Evolutionary conservation across 2,113 vertebrate genomes (phyloP).

Genomic region (Oxyruncus cristatus): DNA sequence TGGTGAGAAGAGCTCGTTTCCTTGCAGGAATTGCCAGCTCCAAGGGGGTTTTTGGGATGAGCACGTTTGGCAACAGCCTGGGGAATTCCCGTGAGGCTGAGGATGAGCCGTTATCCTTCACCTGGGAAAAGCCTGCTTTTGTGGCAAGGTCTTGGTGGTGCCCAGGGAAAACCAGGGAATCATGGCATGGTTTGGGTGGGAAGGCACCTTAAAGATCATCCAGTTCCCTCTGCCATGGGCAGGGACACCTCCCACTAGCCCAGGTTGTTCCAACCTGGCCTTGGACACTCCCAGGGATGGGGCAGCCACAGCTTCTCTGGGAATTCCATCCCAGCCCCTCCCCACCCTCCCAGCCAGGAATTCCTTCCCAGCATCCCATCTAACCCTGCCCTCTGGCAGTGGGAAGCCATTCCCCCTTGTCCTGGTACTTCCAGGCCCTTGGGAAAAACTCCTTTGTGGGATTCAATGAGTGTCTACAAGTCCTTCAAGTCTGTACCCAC

Average conservation of each 20-base stretch:
- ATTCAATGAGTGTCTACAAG: neutral
- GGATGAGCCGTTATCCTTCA: neutral
- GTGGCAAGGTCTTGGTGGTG: neutral
- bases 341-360: neutral
- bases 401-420: neutral
- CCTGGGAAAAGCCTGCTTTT: neutral
- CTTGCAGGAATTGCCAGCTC: neutral
- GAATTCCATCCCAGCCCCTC: neutral
- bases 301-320: neutral
- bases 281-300: neutral
- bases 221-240: rapidly evolving
- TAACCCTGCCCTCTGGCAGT: rapidly evolving
- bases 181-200: neutral
- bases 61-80: neutral
- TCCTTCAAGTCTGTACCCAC: neutral
- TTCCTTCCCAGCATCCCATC: neutral
- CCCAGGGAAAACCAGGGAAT: neutral
- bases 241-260: neutral
- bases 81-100: neutral
- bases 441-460: neutral
- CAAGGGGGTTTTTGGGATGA: neutral
- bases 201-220: neutral
- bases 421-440: neutral
- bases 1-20: neutral
- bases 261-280: neutral